Evolutionary conservation across 1,140 invertebrate genomes (phyloP), one percentile per base, ranked within the genome.

Genomic region (Myzus persicae): DNA sequence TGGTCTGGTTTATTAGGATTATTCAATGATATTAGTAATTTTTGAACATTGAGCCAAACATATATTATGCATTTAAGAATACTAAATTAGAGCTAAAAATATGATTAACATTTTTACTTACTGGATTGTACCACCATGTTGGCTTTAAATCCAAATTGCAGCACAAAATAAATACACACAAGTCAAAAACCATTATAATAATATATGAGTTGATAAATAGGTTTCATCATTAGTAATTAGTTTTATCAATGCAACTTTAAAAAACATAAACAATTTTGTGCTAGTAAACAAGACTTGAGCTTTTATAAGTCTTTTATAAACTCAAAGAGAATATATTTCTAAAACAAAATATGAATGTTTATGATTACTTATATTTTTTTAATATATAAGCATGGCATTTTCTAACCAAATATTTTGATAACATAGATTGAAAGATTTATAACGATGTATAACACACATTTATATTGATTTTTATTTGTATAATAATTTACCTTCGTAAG

Each of bases 61-160:
- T 4, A 76, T 76, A 67, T 67, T 67, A 67, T 0, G 11, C 14
- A 24, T 26, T 26, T n/a, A n/a, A n/a, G n/a, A n/a, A 5, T 67
- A n/a, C 31, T 59, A 76, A 24, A 76, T 36, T 76, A 20, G 14
- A 9, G 9, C 6, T 84, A 84, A 31, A 40, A 59, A 40, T 76
- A 44, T 36, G 31, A 42, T 36, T 81, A 48, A 85, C 84, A 46
- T 42, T 38, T 89, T 46, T 96, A 97, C 97, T 98, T 96, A 98
- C 97, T 95, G 97, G 97, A 95, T 97, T 97, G 95, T 98, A 98
- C 97, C 97, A 98, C 97, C 97, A 98, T 94, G 97, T 96, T 95
- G 97, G 97, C 97, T 98, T 94, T 95, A 94, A 44, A 59, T 89
- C 36, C 93, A 22, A 85, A 93, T 92, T 93, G 51, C 88, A 94